Conservation (phyloP, 2,888 invertebrate species). For the Heliothis peltigera region DNA sequence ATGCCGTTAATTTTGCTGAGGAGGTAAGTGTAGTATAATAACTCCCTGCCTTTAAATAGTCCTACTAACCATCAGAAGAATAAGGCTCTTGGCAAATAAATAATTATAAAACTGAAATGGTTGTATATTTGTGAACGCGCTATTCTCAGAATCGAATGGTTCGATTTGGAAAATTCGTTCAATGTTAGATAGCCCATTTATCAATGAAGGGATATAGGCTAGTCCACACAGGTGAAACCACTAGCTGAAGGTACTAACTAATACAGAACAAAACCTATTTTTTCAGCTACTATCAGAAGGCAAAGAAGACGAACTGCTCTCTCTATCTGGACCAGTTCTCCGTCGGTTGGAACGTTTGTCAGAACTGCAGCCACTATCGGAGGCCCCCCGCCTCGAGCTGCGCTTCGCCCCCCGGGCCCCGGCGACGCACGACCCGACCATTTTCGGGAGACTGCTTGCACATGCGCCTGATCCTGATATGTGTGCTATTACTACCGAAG, state of each 20-base stretch:
- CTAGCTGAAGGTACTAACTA: too few species aligned
- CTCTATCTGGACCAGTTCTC: constrained; percentile 91
- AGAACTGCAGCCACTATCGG: constrained; percentile 84
- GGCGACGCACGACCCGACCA: constrained; percentile 73
- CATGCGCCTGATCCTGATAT: constrained; percentile 91
- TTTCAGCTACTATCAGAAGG: constrained; percentile 90
- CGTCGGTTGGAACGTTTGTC: constrained; percentile 91
- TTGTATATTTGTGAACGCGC: too few species aligned
- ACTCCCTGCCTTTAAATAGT: too few species aligned
- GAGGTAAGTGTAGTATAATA: constrained; percentile 81
- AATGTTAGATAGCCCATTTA: too few species aligned
- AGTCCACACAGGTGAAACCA: too few species aligned
- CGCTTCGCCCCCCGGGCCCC: constrained; percentile 80
- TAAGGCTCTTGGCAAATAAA: too few species aligned
- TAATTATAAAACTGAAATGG: too few species aligned
- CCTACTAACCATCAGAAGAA: constrained; percentile 90
- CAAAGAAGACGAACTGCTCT: constrained; percentile 93
- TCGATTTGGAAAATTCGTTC: too few species aligned
- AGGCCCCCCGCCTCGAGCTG: constrained; percentile 74
- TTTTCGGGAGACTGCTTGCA: constrained; percentile 87
- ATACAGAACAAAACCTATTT: neutral
- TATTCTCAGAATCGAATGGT: too few species aligned
- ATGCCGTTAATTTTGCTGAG: constrained; percentile 91
- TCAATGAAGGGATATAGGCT: too few species aligned
- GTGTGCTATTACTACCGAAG: constrained; percentile 90